phyloP scores from a whole-genome alignment of 2,888 invertebrate genomes.

The Spisula solida region DNA sequence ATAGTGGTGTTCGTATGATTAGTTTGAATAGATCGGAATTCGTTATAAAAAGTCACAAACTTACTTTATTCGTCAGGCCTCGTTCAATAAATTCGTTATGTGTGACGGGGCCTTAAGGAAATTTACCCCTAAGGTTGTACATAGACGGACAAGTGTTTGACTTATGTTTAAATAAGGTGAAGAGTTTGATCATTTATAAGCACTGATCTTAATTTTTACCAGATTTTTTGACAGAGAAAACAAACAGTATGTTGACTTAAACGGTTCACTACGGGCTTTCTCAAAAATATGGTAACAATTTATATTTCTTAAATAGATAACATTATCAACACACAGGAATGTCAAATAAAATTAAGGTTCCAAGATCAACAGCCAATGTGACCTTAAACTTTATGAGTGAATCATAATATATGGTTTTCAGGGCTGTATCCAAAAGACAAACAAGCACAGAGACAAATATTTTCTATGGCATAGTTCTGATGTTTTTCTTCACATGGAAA shows the following conservation, averaged over 20 bases:
- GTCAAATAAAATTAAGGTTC: background rate
- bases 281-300: slow-evolving; percentile 17
- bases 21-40: too few relatives aligned
- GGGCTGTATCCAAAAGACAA: background rate
- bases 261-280: slow-evolving; percentile 9
- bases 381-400: background rate
- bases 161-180: background rate
- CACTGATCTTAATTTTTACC: background rate
- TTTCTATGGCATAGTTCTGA: too few relatives aligned
- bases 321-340: background rate
- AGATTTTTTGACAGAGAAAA: background rate
- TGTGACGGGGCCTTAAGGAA: too few relatives aligned
- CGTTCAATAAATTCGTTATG: too few relatives aligned
- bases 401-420: background rate
- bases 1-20: too few relatives aligned
- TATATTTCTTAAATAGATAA: slow-evolving; percentile 1
- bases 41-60: too few relatives aligned
- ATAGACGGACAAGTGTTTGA: background rate
- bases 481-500: too few relatives aligned
- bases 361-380: background rate
- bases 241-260: background rate
- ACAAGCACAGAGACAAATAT: too few relatives aligned
- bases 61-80: too few relatives aligned
- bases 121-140: too few relatives aligned
- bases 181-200: background rate